Base-by-base conservation (phyloP, 2,113 vertebrate species). In the Pardalotus punctatus region DNA sequence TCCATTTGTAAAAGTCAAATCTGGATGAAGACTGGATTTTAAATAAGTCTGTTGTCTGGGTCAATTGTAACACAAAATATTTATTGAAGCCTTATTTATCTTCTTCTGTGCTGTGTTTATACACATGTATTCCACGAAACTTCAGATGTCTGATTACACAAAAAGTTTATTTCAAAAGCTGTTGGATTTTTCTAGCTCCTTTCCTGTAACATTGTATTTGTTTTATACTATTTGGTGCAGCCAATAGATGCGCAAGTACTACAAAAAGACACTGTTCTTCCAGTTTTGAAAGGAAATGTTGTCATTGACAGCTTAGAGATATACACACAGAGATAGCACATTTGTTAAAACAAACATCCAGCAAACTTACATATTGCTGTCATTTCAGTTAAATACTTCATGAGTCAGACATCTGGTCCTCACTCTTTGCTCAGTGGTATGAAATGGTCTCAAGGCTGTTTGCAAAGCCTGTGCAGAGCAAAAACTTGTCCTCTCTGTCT, bases 341-440 rank as follows among this genome's bases (percentile, higher is more conserved):
- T 90, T 95, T 94, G 79, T 58, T 96, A 93, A 95, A 85, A 80
- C 73, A 94, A 90, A 84, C 38, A 81, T 61, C 50, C 53, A 93
- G 29, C 58, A 62, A 82, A 89, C 21, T 45, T 72, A 85, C 85
- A 82, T 43, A 79, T 85, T 53, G 90, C 76, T 91, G 70, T 85
- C 78, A 48, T 90, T 96, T 80, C 66, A 70, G 69, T 85, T 80
- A 82, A 97, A 54, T 65, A 87, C 58, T 90, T 89, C 65, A 35
- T 69, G 70, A 90, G 66, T 66, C 90, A 96, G 87, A 95, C 85
- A 93, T 93, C 81, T 91, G 91, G 84, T 85, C 81, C 58, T 92
- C 18, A 29, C 73, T 58, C 66, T 87, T 94, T 93, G 71, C 95
- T 85, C 70, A 87, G 36, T 22, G 21, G 19, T 29, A 31, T 0